Evolutionary conservation across 2,113 vertebrate species (phyloP), one percentile per base, ranked within the genome.

Genomic region (Toxotes jaculatrix): DNA sequence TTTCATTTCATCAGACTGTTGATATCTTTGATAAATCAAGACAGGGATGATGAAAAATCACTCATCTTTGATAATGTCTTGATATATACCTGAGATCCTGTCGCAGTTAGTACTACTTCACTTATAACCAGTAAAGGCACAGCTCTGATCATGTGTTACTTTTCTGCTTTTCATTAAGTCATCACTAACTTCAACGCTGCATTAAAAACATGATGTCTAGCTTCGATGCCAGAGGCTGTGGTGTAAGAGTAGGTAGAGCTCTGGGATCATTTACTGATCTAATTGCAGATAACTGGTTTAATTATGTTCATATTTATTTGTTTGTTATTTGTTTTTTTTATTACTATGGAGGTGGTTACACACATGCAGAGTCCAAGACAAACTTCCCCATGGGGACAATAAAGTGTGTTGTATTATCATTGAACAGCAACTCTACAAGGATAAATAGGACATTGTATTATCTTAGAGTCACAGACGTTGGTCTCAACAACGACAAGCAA

Each of bases 401-500:
- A 27, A 27, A 27, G 27, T 27, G 27, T 27, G 27, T 27, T 27
- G 27, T 27, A 27, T 27, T 27, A 27, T 27, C 27, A 27, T 27
- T 27, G 27, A 27, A 27, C 27, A 27, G 27, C 14, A 38, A 45
- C 47, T 56, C 38, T 36, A 27, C 27, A 56, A 71, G 67, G 57
- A 61, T 51, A 5, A 45, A 13, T 5, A 32, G 19, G 27, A 49
- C 4, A 4, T 61, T 47, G 42, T 49, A 27, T 11, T 34, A 4
- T 62, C 43, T 19, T 8, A 74, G 32, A 59, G 17, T 60, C 27
- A 19, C 36, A 57, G 42, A 4, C 3, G 21, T 3, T 23, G 38
- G 21, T 80, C 27, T 38, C 14, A 71, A 75, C 23, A 53, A 7
- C 27, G 69, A 63, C 14, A 80, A 27, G 32, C 43, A 19, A 10